Base-by-base conservation (phyloP, 37 sponge, comb jelly and placozoan genomes). In the Tethya wilhelma region DNA sequence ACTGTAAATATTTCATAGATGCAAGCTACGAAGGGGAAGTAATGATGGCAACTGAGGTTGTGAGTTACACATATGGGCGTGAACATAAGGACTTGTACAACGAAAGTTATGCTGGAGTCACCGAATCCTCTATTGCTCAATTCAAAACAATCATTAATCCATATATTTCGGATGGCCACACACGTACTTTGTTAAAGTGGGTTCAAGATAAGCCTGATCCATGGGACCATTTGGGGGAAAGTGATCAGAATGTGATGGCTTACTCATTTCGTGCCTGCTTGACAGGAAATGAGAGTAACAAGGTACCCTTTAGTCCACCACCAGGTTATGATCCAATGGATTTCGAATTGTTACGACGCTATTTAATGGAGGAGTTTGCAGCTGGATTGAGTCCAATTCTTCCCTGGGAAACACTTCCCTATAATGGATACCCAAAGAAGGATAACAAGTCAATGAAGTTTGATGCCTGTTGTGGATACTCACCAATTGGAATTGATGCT, bases 1-100 rank as follows among this genome's bases (percentile, higher is more conserved):
- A 12, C 25, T 12, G 26, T n/a, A 12, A 60, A 26, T 60, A 60
- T 60, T 12, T 60, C 28, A 60, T 60, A 26, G 63, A 60, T 60
- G 63, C 63, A 60, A 60, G 63, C 63, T 60, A 60, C 28, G 63
- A 60, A n/a, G 63, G 63, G 11, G 63, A 60, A 60, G 6, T 60
- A 26, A 60, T 60, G 63, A 60, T 60, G 26, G 63, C 63, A n/a
- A 60, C 63, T 8, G 63, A 26, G 7, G 11, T n/a, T 60, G 63
- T 60, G 28, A n/a, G 28, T 6, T 60, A 60, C 63, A 60, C 63
- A n/a, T 60, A n/a, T 60, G 63, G 63, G 7, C 63, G 63, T 7
- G 63, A 60, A 60, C 7, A 6, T 8, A 12, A n/a, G 22, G 26
- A 60, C 20, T 8, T n/a, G 22, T 60, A 60, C 63, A 60, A 60